Percentiles rank a stretch among this genome's conserved stretches.
phyloP scores from a whole-genome alignment of 1,140 invertebrate genomes.

The Drosophila paulistorum region DNA sequence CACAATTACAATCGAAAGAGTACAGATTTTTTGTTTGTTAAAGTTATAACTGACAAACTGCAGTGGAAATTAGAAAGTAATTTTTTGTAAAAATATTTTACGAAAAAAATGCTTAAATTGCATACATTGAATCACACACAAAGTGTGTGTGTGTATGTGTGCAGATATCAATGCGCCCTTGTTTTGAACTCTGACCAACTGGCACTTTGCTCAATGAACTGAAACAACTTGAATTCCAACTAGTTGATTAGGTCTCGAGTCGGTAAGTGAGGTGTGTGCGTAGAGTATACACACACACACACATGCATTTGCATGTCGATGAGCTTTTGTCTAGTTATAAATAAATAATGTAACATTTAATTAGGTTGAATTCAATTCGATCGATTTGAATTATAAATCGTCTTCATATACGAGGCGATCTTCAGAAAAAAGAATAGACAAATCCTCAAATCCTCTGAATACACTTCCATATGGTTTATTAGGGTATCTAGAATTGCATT shows the following conservation, averaged over 20 bases:
- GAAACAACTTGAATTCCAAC: conserved; percentile 58
- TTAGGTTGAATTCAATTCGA: conserved; percentile 8
- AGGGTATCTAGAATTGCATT: no score
- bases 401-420: no score
- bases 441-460: no score
- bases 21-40: no score
- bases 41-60: no score
- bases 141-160: background rate
- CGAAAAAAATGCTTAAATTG: no score
- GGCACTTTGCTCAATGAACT: conserved; percentile 67
- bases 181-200: conserved; percentile 39
- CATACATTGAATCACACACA: background rate
- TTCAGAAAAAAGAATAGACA: background rate
- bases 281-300: background rate
- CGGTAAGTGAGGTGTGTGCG: conserved; percentile 21
- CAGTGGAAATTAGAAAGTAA: no score
- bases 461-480: no score
- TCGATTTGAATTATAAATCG: background rate
- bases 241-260: conserved; percentile 61
- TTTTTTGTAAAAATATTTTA: background rate
- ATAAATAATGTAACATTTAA: conserved; percentile 29
- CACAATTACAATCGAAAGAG: no score
- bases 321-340: conserved; percentile 9
- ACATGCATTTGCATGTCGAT: background rate
- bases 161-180: conserved; percentile 12